Evolutionary conservation across 1,140 invertebrate genomes (phyloP).

Genomic region (Magallana angulata): DNA sequence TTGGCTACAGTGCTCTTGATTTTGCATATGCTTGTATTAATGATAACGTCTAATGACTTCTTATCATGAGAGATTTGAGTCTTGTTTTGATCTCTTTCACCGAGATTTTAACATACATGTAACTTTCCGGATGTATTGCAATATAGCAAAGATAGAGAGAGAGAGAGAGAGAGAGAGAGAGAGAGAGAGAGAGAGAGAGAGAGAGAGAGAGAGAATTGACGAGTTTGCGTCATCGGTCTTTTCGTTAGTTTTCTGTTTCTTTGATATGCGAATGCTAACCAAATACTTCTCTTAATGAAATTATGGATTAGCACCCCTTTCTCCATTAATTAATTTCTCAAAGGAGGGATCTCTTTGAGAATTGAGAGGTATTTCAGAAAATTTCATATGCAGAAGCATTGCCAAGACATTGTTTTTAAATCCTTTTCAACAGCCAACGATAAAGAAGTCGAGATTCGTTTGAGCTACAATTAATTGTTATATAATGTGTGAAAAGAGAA

Average conservation of each 20-base stretch:
- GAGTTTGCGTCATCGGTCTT: slow-evolving; percentile 15
- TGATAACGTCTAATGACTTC: slow-evolving; percentile 35
- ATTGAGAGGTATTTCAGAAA: neutral
- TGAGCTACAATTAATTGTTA: neutral
- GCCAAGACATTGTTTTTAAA: slow-evolving; percentile 6
- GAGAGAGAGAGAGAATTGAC: neutral
- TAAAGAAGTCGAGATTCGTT: neutral
- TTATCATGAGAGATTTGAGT: slow-evolving; percentile 29
- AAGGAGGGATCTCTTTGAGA: neutral
- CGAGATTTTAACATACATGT: slow-evolving; percentile 38
- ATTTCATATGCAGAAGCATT: neutral
- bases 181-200: slow-evolving; percentile 18
- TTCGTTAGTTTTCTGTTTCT: neutral
- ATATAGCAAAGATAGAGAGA: neutral
- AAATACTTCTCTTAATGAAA: slow-evolving; percentile 28
- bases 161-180: neutral
- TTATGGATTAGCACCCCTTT: slow-evolving; percentile 32
- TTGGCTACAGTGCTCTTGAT: slow-evolving; percentile 29
- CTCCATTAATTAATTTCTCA: slow-evolving; percentile 15
- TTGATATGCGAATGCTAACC: neutral
- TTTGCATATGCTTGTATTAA: slow-evolving; percentile 36
- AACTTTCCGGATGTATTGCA: slow-evolving; percentile 20
- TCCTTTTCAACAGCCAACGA: neutral
- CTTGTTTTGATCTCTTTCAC: slow-evolving; percentile 27
- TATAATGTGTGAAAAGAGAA: neutral